Evolutionary conservation across 2,113 vertebrate genomes (phyloP).

Genomic region (Etheostoma cragini): DNA sequence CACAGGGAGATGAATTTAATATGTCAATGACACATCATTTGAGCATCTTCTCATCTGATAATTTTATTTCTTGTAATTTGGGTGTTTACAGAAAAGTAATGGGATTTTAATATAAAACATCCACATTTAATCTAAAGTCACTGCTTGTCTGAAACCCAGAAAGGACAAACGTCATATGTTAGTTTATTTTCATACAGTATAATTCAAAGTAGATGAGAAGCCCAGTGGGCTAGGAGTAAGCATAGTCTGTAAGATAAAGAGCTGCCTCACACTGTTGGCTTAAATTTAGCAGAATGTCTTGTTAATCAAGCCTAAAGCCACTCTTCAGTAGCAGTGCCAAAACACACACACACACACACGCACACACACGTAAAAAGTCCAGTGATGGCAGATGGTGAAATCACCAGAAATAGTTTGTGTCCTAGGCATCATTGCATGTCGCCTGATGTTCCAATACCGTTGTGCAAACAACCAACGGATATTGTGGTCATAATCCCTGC

Average conservation of each 20-base stretch:
- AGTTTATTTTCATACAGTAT: neutral
- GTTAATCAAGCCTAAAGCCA: constrained; percentile 41
- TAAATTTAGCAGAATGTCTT: constrained; percentile 31
- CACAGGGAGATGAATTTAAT: neutral
- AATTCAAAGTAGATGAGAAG: constrained; percentile 17
- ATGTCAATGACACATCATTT: neutral
- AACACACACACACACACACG: constrained; percentile 8
- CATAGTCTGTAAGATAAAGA: constrained; percentile 4
- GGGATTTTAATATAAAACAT: constrained; percentile 14
- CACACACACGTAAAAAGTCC: constrained; percentile 19
- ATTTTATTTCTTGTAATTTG: neutral
- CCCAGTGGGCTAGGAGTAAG: constrained; percentile 10
- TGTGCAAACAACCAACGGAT: constrained; percentile 4
- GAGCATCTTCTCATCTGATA: neutral
- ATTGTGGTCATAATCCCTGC: constrained; percentile 24
- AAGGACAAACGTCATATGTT: neutral
- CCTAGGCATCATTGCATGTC: constrained; percentile 38
- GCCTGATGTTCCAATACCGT: constrained; percentile 15
- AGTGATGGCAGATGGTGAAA: constrained; percentile 56
- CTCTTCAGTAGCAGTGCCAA: constrained; percentile 31
- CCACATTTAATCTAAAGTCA: neutral
- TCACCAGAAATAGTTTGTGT: constrained; percentile 33
- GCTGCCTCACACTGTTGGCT: constrained; percentile 25
- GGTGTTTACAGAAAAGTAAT: neutral
- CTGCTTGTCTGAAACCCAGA: neutral